A percentile compares a stretch with the other conserved stretches of the same genome.
Evolutionary conservation across 2,888 invertebrate genomes (phyloP).

Genomic region (Kuschelorhynchus macadamiae): DNA sequence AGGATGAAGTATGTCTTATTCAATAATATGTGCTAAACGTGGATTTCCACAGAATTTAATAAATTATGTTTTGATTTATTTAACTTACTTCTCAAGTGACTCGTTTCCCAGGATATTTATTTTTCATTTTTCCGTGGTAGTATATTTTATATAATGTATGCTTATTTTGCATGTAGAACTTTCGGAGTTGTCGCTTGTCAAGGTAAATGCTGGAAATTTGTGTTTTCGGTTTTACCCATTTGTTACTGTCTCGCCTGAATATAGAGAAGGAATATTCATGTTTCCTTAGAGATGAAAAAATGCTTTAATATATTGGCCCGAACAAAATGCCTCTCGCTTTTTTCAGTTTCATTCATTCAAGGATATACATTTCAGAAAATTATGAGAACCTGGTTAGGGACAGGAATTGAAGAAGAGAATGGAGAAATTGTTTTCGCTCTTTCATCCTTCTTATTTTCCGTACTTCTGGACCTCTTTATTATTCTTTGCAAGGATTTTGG

Average conservation of each 20-base stretch:
- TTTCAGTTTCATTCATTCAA: background rate
- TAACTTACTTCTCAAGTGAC: too few species aligned
- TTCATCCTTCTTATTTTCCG: too few species aligned
- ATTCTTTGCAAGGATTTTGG: too few species aligned
- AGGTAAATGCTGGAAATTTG: conserved; percentile 41
- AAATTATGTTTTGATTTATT: too few species aligned
- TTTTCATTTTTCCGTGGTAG: conserved; percentile 7
- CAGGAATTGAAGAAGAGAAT: too few species aligned
- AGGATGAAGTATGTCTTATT: too few species aligned
- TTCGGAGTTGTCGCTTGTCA: conserved; percentile 40
- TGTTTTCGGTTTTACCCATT: conserved; percentile 32
- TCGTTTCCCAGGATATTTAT: conserved; percentile 20
- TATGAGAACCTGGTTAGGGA: too few species aligned
- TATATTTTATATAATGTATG: conserved; percentile 31
- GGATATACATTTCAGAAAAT: too few species aligned
- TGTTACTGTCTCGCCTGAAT: conserved; percentile 33
- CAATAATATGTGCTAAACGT: too few species aligned
- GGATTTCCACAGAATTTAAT: too few species aligned
- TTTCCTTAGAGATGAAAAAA: conserved; percentile 16
- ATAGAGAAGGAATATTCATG: conserved; percentile 23
- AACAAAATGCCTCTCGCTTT: background rate
- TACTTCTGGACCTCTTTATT: too few species aligned
- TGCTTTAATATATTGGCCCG: conserved; percentile 9
- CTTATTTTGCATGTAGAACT: conserved; percentile 39
- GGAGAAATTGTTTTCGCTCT: too few species aligned